A percentile compares a stretch with the other conserved stretches of the same genome.
Evolutionary conservation across 2,113 vertebrate genomes (phyloP).

Genomic region (Syngnathus typhle): DNA sequence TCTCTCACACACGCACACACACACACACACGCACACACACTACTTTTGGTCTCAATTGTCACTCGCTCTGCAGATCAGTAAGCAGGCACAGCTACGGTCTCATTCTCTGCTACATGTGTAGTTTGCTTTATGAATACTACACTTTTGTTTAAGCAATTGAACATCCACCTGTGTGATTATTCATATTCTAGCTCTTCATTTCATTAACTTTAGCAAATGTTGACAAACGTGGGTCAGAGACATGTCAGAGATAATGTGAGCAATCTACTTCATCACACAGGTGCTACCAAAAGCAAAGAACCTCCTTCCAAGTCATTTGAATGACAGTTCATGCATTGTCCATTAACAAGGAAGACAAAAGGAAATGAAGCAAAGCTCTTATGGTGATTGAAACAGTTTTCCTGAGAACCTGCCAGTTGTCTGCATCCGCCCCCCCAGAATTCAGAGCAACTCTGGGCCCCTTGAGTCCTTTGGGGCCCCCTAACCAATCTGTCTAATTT

Average conservation of each 20-base stretch:
- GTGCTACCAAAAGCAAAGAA: slow-evolving; percentile 22
- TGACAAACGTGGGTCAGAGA: slow-evolving; percentile 24
- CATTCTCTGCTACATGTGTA: slow-evolving; percentile 25
- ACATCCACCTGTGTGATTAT: slow-evolving; percentile 15
- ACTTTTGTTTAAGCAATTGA: slow-evolving; percentile 15
- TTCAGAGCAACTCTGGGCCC: slow-evolving; percentile 36
- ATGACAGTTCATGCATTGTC: slow-evolving; percentile 36
- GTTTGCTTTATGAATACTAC: slow-evolving; percentile 14
- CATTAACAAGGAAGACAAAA: slow-evolving; percentile 49
- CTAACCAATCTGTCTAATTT: slow-evolving; percentile 61
- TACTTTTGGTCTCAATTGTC: slow-evolving; percentile 2
- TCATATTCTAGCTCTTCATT: slow-evolving; percentile 32
- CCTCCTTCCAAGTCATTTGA: slow-evolving; percentile 41
- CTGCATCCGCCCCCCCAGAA: slow-evolving; percentile 11
- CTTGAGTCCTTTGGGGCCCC: slow-evolving; percentile 44
- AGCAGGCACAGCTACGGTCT: slow-evolving; percentile 30
- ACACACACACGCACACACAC: not conserved
- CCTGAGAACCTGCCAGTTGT: slow-evolving; percentile 44
- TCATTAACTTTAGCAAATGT: slow-evolving; percentile 26
- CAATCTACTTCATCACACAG: slow-evolving; percentile 12
- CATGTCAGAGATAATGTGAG: slow-evolving; percentile 18
- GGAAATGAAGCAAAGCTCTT: slow-evolving; percentile 49
- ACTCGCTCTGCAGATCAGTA: slow-evolving; percentile 24
- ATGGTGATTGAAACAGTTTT: slow-evolving; percentile 60
- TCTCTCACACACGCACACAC: not conserved